Evolutionary conservation across 2,888 invertebrate species (phyloP), one percentile per base, ranked within the genome.

Genomic region (Hirtodrosophila histrioides): DNA sequence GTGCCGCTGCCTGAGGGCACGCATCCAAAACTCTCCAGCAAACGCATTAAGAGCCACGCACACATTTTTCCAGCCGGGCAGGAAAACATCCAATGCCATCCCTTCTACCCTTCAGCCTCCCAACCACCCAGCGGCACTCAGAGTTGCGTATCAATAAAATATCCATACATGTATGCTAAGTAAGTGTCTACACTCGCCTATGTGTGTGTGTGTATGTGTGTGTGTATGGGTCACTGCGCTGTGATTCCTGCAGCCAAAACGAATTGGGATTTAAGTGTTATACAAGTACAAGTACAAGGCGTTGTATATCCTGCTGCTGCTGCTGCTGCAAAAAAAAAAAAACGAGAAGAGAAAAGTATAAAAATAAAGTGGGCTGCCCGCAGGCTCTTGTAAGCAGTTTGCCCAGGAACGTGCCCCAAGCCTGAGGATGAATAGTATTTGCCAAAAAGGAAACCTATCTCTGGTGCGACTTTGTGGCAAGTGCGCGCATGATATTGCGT

Each of bases 91-190:
- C 31, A 55, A 29, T 64, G 39, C 44, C 67, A 48, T 23, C 24
- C 49, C 17, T 17, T 2, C 17, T 1, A 17, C 2, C 17, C 2
- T 2, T 2, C 17, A 17, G 2, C 17, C 17, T 1, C 17, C 17
- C 54, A 57, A 45, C 33, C 48, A 24, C 64, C 55, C 65, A 57
- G 35, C 68, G 72, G 78, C 80, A 64, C 75, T 78, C 68, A 67
- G 65, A 78, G 49, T 71, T 77, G 78, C 72, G 85, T 86, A 86
- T 86, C 87, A 85, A 85, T 85, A 86, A 86, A 85, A 85, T 86
- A 86, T 85, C 71, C 85, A 80, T 86, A 86, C 80, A 85, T 85
- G 78, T 82, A 86, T 86, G 84, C 80, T 85, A 86, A 85, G 84
- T 86, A 84, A 86, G 82, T 82, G 82, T 72, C 46, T 53, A 31